Evolutionary conservation across 2,797 vertebrate genomes (phyloP), one percentile per base, ranked within the genome.

Genomic region (Delichon dasypus): DNA sequence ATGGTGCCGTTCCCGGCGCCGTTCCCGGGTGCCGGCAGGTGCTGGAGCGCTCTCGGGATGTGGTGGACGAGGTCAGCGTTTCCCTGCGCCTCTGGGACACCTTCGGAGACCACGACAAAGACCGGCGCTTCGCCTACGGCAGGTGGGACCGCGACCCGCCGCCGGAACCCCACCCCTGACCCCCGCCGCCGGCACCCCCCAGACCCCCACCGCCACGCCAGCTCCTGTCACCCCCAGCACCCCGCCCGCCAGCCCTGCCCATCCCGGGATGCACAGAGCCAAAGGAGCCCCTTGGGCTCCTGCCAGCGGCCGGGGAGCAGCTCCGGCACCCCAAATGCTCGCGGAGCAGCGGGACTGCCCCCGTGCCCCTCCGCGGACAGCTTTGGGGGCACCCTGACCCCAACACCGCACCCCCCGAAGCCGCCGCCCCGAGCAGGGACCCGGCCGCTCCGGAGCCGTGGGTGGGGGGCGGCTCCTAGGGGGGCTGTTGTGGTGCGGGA

Each of bases 11-110:
- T 74, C 29, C 26, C 40, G 47, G 32, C 38, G 44, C 34, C 45
- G 3, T 7, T 73, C 32, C 44, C 36, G 40, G n/a, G 50, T 50
- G 23, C 47, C 27, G n/a, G 20, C 71, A 99, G 99, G 99, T 99
- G 84, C 97, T 99, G 94, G 99, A 99, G 95, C 99, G 99, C 66
- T 99, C 99, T 86, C 98, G 99, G 90, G 99, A 99, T 84, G 99
- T 99, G 57, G 99, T 99, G 92, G 99, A 99, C 58, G 99, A 99
- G 6, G 99, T 99, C 79, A 99, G 99, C 0, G 99, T 99, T 89
- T 99, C 99, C 86, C 97, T 99, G 85, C 98, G 99, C 64, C 99
- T 99, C 89, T 99, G 99, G 99, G 99, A 99, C 97, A 99, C 99
- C 45, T 99, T 99, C 61, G 99, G 99, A 57, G 99, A 99, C 97